Conservation (phyloP, 2,797 vertebrate genomes). For the Morelia viridis region DNA sequence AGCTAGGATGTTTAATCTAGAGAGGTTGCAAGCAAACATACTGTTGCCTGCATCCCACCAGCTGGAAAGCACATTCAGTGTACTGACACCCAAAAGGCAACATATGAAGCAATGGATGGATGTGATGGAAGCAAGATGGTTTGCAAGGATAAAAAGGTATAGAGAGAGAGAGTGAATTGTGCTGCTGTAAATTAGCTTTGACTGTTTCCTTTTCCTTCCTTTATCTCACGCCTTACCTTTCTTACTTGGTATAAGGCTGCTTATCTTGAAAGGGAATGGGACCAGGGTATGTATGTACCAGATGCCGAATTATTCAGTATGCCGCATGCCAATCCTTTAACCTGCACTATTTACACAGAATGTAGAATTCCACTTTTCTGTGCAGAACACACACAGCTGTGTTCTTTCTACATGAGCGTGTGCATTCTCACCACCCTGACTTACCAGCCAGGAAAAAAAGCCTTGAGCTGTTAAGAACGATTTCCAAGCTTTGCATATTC, state of each 20-base stretch:
- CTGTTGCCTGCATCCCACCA: not conserved
- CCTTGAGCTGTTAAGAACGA: not conserved
- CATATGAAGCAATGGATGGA: not conserved
- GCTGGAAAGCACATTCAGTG: not conserved
- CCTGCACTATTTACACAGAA: not conserved
- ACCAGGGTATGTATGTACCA: not conserved
- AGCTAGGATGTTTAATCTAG: not conserved
- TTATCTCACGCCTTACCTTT: not conserved
- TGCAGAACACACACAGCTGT: not conserved
- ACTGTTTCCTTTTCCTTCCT: not conserved
- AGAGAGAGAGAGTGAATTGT: not conserved
- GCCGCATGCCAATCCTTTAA: not conserved
- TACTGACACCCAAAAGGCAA: not conserved
- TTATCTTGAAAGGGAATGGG: not conserved
- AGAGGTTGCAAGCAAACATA: not conserved
- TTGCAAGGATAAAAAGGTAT: not conserved
- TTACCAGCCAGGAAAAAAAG: not conserved
- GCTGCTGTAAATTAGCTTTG: not conserved
- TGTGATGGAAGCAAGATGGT: not conserved
- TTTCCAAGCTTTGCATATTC: not conserved
- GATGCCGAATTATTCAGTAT: not conserved
- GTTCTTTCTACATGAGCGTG: fast-evolving
- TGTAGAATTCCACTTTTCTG: not conserved
- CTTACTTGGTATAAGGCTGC: not conserved
- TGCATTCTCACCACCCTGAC: not conserved